Percentiles rank a stretch among this genome's conserved stretches.
Evolutionary conservation across 2,113 vertebrate species (phyloP).

Genomic region (Saccopteryx bilineata): DNA sequence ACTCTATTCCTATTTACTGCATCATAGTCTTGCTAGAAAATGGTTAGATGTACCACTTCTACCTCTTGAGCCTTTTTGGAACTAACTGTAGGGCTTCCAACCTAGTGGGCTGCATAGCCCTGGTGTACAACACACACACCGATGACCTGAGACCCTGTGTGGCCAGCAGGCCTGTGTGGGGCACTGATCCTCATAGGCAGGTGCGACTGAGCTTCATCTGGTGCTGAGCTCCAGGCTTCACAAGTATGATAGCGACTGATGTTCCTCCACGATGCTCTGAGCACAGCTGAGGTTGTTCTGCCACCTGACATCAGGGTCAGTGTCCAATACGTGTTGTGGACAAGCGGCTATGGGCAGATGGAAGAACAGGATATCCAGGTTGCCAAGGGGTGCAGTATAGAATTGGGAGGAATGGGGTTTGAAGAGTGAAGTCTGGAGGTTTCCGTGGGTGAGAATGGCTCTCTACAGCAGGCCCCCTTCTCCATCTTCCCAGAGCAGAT

Average conservation of each 20-base stretch:
- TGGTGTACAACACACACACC: fast-evolving
- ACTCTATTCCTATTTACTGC: not conserved
- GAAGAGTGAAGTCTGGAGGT: not conserved
- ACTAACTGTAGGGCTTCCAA: not conserved
- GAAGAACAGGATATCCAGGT: not conserved
- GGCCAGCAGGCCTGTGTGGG: not conserved
- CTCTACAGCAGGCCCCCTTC: not conserved
- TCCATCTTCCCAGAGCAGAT: not conserved
- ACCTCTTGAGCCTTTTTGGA: not conserved
- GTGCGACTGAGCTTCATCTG: fast-evolving
- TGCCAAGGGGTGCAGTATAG: fast-evolving
- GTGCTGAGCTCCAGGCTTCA: not conserved
- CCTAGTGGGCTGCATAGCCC: fast-evolving
- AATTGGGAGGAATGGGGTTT: not conserved
- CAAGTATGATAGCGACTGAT: not conserved
- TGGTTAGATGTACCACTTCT: not conserved
- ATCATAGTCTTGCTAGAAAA: not conserved
- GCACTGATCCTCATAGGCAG: too few relatives aligned
- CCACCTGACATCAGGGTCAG: not conserved
- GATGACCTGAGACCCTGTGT: not conserved
- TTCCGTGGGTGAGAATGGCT: not conserved
- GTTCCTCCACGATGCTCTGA: not conserved
- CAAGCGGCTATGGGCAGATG: not conserved
- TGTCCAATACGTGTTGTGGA: too few relatives aligned
- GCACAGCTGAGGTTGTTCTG: not conserved